Conservation (phyloP, 2,797 vertebrate species). For the Erpetoichthys calabaricus region DNA sequence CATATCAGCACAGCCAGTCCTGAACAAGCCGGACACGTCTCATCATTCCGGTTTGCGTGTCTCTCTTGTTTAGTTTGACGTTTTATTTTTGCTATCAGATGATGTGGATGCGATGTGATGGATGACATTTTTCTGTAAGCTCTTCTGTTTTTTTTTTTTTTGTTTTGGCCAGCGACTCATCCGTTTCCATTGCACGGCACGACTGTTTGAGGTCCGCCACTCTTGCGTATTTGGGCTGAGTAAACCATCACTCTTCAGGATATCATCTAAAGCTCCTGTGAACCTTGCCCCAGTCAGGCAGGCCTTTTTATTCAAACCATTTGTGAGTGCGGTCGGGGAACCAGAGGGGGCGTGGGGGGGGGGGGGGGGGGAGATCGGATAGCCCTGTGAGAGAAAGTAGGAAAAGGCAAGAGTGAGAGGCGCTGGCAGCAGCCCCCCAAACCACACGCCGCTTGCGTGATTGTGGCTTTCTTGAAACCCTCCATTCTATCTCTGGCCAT, state of each 20-base stretch:
- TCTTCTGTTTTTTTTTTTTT: slow-evolving; percentile 37
- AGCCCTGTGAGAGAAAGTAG: slow-evolving; percentile 52
- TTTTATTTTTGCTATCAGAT: slow-evolving; percentile 31
- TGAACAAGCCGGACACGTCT: too few relatives aligned
- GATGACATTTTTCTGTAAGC: slow-evolving; percentile 28
- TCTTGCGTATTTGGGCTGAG: slow-evolving; percentile 72
- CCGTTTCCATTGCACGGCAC: slow-evolving; percentile 71
- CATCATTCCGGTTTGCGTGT: slow-evolving; percentile 29
- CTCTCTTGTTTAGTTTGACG: slow-evolving; percentile 29
- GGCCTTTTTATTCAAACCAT: slow-evolving; percentile 83
- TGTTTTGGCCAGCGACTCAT: slow-evolving; percentile 43
- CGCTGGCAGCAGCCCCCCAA: slow-evolving; percentile 51
- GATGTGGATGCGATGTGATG: slow-evolving; percentile 41
- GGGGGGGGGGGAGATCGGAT: slow-evolving; percentile 43
- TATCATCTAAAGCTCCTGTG: slow-evolving; percentile 45
- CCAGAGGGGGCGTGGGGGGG: slow-evolving; percentile 16
- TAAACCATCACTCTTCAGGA: slow-evolving; percentile 63
- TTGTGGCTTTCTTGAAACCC: slow-evolving; percentile 34
- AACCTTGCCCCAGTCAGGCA: slow-evolving; percentile 64
- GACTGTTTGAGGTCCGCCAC: slow-evolving; percentile 70
- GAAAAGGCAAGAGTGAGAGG: slow-evolving; percentile 58
- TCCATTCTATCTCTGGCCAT: slow-evolving; percentile 3
- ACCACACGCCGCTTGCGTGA: slow-evolving; percentile 58
- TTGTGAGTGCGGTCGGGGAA: slow-evolving; percentile 54
- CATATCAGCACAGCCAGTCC: too few relatives aligned